Evolutionary conservation across 1,140 invertebrate genomes (phyloP), one percentile per base, ranked within the genome.

Genomic region (Atta cephalotes): DNA sequence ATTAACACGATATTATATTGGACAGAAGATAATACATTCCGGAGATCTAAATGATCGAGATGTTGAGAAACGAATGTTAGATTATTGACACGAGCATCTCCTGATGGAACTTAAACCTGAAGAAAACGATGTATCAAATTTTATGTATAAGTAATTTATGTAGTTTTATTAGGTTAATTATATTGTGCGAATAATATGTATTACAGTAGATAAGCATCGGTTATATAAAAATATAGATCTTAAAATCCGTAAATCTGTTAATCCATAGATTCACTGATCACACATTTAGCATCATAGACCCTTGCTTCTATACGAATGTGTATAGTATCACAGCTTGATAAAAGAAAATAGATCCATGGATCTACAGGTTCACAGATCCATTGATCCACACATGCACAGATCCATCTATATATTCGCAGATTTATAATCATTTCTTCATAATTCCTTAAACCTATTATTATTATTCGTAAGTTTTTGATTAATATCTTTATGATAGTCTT

Each of bases 21-120:
- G 14, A 76, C 14, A 45, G 10, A 58, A 58, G 56, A n/a, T 25
- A 60, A 60, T 91, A 89, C 93, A 92, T 90, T 88, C 86, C 81
- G 77, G 2, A 18, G 28, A 76, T 35, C 6, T 35, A 66, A 58
- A 66, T 35, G 62, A 68, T 53, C 14, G 9, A 21, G n/a, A 25
- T 18, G 39, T 84, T 25, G 39, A 56, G 4, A 39, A 68, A 80
- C n/a, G 45, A 56, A 68, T 6, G 18, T 84, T 31, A 56, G 21
- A 62, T 84, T 18, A 74, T 62, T 56, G 49, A 74, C 39, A 49
- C n/a, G 56, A 49, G 49, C 35, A 74, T 45, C n/a, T 51, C 49
- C 53, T 35, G 18, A 76, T 25, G 39, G 39, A 74, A 21, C 56
- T 76, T 49, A 58, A 45, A 51, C 45, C 25, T 49, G 35, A 62